A percentile compares a stretch with the other conserved stretches of the same genome.
phyloP scores from a whole-genome alignment of 2,797 vertebrate genomes.

The Fistularia commersonii region DNA sequence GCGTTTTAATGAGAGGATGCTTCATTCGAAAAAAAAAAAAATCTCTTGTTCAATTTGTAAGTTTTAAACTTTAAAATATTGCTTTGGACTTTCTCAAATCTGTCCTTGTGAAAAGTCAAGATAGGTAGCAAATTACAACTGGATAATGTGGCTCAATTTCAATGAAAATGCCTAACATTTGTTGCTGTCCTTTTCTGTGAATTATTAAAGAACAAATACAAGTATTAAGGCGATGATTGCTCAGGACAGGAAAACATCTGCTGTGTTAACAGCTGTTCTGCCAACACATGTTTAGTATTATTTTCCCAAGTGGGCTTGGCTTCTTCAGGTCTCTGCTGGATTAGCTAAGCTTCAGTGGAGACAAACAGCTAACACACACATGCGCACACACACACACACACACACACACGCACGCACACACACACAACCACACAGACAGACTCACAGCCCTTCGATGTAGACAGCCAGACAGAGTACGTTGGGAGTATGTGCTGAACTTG shows the following conservation, averaged over 20 bases:
- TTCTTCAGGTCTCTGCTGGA: too few relatives aligned
- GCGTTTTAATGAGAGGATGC: constrained; percentile 9
- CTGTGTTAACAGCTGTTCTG: constrained; percentile 17
- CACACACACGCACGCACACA: too few relatives aligned
- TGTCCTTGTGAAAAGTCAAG: constrained; percentile 50
- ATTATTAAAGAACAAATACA: too few relatives aligned
- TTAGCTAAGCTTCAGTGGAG: too few relatives aligned
- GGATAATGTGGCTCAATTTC: constrained; percentile 48
- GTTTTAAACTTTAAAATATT: constrained; percentile 11
- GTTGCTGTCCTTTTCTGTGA: too few relatives aligned
- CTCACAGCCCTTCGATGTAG: constrained; percentile 3
- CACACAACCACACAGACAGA: background rate
- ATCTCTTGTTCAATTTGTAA: too few relatives aligned
- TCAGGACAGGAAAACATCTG: background rate
- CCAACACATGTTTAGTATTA: constrained; percentile 41
- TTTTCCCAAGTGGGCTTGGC: constrained; percentile 6
- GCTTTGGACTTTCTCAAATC: constrained; percentile 31
- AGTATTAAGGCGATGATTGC: too few relatives aligned
- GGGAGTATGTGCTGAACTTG: too few relatives aligned
- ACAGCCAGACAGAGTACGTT: background rate
- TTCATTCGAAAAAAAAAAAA: background rate
- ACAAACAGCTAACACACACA: too few relatives aligned
- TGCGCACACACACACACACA: too few relatives aligned
- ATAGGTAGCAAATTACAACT: constrained; percentile 42
- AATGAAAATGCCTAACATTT: too few relatives aligned